Percentiles rank a stretch among this genome's conserved stretches.
Conservation (phyloP, 2,888 invertebrate genomes). For the Aphelenchoides bicaudatus region DNA sequence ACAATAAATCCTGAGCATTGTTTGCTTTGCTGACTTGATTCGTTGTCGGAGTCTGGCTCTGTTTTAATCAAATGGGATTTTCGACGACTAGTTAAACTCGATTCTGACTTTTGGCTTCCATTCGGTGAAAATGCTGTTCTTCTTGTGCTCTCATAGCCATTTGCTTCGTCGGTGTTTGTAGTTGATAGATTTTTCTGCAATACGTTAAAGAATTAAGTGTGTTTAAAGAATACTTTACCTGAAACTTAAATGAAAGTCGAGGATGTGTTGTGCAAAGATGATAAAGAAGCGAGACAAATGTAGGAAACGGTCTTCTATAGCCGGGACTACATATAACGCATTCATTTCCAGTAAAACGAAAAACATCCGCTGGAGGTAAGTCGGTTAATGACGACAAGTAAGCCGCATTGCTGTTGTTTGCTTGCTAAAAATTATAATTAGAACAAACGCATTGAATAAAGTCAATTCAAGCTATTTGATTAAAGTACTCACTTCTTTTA, state of each 20-base stretch:
- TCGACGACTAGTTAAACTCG: too few species aligned
- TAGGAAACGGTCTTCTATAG: conserved; percentile 8
- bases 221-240: background rate
- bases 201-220: background rate
- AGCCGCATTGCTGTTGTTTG: background rate
- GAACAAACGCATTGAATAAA: background rate
- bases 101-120: background rate
- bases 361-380: conserved; percentile 15
- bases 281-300: conserved; percentile 7
- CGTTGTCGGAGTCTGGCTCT: background rate
- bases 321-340: conserved; percentile 13
- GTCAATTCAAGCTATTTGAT: background rate
- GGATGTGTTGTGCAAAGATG: conserved; percentile 7
- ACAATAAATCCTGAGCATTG: conserved; percentile 16
- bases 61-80: too few species aligned
- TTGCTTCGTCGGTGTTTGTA: background rate
- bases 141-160: background rate
- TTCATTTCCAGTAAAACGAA: background rate
- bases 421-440: background rate
- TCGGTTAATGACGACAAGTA: conserved; percentile 12
- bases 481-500: conserved; percentile 1
- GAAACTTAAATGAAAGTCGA: conserved; percentile 14
- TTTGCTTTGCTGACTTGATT: background rate
- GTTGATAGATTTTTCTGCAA: conserved; percentile 9
- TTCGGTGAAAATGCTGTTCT: background rate